Evolutionary conservation across 2,113 vertebrate genomes (phyloP).

Genomic region (Poeciliopsis prolifica): DNA sequence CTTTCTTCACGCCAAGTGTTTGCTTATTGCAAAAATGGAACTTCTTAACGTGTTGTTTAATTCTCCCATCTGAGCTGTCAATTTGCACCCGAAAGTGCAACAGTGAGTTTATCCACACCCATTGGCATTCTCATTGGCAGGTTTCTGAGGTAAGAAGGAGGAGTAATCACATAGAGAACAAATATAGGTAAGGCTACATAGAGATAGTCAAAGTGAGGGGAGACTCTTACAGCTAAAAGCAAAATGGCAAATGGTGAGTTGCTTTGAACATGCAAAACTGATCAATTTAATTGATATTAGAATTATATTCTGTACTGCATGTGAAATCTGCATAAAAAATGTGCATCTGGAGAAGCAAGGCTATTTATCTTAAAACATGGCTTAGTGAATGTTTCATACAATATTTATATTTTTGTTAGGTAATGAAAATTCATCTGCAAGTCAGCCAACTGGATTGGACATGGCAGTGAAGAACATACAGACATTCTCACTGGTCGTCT

Average conservation of each 20-base stretch:
- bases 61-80: too few relatives aligned
- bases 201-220: not conserved
- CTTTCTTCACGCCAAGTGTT: too few relatives aligned
- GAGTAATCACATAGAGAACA: slow-evolving; percentile 7
- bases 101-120: not conserved
- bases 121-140: not conserved
- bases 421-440: not conserved
- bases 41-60: too few relatives aligned
- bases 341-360: too few relatives aligned
- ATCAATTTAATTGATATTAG: not conserved
- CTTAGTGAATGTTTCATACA: not conserved
- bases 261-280: not conserved
- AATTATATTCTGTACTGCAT: not conserved
- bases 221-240: not conserved
- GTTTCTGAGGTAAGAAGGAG: slow-evolving; percentile 24
- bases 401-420: slow-evolving; percentile 5
- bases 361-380: not conserved
- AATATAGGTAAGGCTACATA: not conserved
- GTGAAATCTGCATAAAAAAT: not conserved
- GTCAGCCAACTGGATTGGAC: rapidly evolving
- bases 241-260: slow-evolving; percentile 45
- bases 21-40: too few relatives aligned
- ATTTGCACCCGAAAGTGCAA: not conserved
- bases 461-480: rapidly evolving
- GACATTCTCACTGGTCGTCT: slow-evolving; percentile 21